Conservation (phyloP, 2,113 vertebrate genomes). For the Lipophrys pholis region DNA sequence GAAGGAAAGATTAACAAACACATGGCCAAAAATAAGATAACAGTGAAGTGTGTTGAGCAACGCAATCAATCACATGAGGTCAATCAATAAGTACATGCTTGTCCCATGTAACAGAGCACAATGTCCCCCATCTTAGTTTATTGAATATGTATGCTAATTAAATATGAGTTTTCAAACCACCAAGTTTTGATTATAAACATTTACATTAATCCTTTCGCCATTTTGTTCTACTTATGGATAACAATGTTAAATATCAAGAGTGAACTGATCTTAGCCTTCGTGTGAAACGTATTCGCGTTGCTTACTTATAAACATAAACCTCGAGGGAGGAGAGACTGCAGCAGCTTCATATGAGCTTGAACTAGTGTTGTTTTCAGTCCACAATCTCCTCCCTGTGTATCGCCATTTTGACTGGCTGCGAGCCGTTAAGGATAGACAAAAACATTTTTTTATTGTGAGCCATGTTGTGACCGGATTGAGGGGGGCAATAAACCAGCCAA, state of each 20-base stretch:
- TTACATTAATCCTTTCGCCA: conserved; percentile 72
- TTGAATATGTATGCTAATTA: no score
- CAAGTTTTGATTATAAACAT: conserved; percentile 19
- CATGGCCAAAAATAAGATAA: no score
- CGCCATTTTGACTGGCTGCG: conserved; percentile 83
- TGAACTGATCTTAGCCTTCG: neutral
- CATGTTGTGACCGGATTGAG: conserved; percentile 1
- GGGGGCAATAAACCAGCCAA: no score
- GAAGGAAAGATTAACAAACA: no score
- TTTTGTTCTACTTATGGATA: conserved; percentile 68
- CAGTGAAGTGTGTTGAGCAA: no score
- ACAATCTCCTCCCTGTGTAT: conserved; percentile 78
- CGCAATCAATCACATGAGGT: no score
- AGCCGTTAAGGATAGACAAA: conserved; percentile 50
- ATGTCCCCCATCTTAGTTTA: no score
- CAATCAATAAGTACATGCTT: no score
- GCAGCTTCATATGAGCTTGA: conserved; percentile 15
- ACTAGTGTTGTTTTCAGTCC: conserved; percentile 67
- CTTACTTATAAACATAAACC: neutral
- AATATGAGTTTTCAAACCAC: neutral
- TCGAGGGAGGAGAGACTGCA: no score
- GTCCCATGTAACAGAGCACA: no score
- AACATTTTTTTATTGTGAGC: conserved; percentile 31
- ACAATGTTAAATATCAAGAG: conserved; percentile 9
- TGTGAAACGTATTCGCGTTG: neutral